A percentile compares a stretch with the other conserved stretches of the same genome.
Conservation (phyloP, 2,113 vertebrate genomes). For the Engraulis encrasicolus region DNA sequence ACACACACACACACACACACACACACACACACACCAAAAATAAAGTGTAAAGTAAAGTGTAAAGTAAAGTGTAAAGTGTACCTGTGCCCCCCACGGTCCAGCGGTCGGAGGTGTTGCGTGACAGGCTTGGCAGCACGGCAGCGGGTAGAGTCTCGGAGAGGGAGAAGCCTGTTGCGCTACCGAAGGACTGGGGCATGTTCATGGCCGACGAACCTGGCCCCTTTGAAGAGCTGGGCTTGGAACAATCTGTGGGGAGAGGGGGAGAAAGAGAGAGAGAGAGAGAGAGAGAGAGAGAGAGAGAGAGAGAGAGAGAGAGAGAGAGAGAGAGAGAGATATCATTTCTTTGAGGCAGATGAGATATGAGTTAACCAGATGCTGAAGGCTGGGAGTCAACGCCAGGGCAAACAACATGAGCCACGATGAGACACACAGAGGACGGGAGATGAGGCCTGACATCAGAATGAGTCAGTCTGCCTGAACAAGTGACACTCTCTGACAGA, state of each 20-base stretch:
- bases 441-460: conserved; percentile 27
- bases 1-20: too few relatives aligned
- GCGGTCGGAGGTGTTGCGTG: conserved; percentile 62
- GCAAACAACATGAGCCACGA: not conserved
- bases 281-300: conserved; percentile 1
- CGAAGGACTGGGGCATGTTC: conserved; percentile 97
- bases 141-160: conserved; percentile 75
- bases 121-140: conserved; percentile 63
- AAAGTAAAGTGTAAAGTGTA: too few relatives aligned
- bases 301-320: conserved; percentile 17
- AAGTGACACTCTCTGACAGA: conserved; percentile 50
- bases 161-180: conserved; percentile 78
- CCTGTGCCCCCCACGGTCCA: conserved; percentile 44
- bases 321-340: conserved; percentile 12
- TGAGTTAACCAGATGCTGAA: conserved; percentile 5
- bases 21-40: too few relatives aligned
- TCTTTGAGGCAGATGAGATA: not conserved
- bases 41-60: too few relatives aligned
- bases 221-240: conserved; percentile 80
- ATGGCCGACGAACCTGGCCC: conserved; percentile 77
- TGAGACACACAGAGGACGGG: conserved; percentile 16
- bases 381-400: not conserved
- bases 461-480: conserved; percentile 30
- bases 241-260: conserved; percentile 81
- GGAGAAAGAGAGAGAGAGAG: conserved; percentile 36